Evolutionary conservation across 1,140 invertebrate species (phyloP), one percentile per base, ranked within the genome.

Genomic region (Euglossa dilemma): DNA sequence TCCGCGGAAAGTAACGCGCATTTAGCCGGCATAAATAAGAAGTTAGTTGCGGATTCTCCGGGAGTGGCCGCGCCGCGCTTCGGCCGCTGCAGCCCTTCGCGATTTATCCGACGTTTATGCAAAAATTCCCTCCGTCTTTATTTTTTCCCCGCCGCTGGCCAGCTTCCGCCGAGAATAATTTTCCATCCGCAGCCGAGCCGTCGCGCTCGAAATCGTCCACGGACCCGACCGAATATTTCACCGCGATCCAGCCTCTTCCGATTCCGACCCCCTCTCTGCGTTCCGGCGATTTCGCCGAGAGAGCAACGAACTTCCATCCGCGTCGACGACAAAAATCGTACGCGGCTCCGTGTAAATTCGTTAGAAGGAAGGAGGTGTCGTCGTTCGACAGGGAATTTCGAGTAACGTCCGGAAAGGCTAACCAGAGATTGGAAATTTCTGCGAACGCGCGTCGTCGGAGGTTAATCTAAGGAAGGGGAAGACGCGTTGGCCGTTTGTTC

Each of bases 21-120:
- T 86, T 87, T 70, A 74, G 76, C 72, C 63, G 75, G 59, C 78
- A 86, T 87, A 86, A 86, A 86, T 87, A 87, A 86, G 85, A 86
- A 86, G 74, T 87, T 83, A 70, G 80, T 85, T 67, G 84, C 66
- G 59, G 59, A 84, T 87, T 87, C 84, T 63, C 64, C 18, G 75
- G 66, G 83, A 73, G 80, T 71, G 64, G 73, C 79, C 43, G 84
- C 45, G 71, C 56, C 12, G 52, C 57, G 28, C 78, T 67, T 1
- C 73, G 18, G 36, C 23, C 25, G 63, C 59, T n/a, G 69, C 47
- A 59, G 20, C 54, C 61, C 57, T 50, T n/a, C 47, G 54, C 43
- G 83, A 87, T 87, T 87, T 87, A 83, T 87, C 57, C 69, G 61
- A 70, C 75, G 67, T 74, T 86, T 78, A 64, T 66, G 84, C 52